Conservation (phyloP, 1,140 invertebrate species). For the Brachionus plicatilis region DNA sequence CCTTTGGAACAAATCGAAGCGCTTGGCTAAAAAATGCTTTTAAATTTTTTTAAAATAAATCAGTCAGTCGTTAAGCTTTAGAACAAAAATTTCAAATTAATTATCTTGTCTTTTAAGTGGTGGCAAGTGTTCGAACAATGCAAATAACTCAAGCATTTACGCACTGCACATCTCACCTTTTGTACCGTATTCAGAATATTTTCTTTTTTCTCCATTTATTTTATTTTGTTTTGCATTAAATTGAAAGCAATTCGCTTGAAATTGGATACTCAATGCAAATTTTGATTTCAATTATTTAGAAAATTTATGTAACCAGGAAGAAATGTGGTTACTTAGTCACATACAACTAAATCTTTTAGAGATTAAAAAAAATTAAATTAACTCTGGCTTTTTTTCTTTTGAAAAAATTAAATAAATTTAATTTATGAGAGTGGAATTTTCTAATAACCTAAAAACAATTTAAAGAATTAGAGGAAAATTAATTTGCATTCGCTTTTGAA, state of each 20-base stretch:
- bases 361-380: background rate
- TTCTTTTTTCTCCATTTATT: background rate
- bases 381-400: no score
- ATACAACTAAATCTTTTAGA: background rate
- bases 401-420: no score
- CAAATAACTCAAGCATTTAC: background rate
- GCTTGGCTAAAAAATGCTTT: background rate
- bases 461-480: no score
- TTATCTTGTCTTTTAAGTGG: slow-evolving; percentile 9
- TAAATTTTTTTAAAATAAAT: background rate
- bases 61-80: slow-evolving; percentile 6
- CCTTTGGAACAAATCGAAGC: background rate
- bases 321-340: background rate
- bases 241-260: background rate
- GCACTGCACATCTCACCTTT: background rate
- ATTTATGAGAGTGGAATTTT: no score
- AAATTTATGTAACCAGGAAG: slow-evolving; percentile 14
- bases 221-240: background rate
- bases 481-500: no score
- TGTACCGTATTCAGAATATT: background rate
- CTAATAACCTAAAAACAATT: no score
- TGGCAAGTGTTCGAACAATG: background rate
- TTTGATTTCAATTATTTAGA: background rate
- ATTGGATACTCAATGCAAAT: background rate
- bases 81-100: background rate